A percentile compares a stretch with the other conserved stretches of the same genome.
Evolutionary conservation across 2,888 invertebrate genomes (phyloP).

Genomic region (Adineta ricciae): DNA sequence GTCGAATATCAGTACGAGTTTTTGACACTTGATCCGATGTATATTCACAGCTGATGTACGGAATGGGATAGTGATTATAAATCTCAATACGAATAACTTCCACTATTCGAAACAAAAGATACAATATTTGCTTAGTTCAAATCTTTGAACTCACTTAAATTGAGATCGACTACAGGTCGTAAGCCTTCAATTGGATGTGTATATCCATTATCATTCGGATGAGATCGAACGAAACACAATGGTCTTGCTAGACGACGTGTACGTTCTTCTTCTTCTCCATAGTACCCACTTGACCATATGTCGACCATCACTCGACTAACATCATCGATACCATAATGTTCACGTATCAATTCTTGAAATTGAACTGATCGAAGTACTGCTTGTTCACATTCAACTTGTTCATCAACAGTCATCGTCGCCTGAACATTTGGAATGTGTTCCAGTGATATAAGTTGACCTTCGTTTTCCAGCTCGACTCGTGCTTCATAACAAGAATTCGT

Average conservation of each 20-base stretch:
- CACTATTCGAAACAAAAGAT: constrained; percentile 19
- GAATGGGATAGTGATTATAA: constrained; percentile 28
- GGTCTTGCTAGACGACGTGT: neutral
- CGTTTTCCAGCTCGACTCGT: neutral
- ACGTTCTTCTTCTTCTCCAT: neutral
- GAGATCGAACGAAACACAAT: neutral
- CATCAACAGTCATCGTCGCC: neutral
- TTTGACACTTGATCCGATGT: neutral
- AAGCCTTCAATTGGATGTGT: constrained; percentile 34
- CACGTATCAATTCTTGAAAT: neutral
- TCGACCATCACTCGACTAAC: neutral
- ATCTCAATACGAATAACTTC: constrained; percentile 31
- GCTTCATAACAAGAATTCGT: neutral
- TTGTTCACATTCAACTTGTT: constrained; percentile 8
- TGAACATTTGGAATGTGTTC: constrained; percentile 13
- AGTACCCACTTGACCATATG: neutral
- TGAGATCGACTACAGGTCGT: constrained; percentile 31
- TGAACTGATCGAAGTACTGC: neutral
- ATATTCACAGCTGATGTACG: neutral
- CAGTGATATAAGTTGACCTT: neutral
- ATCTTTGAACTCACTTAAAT: neutral
- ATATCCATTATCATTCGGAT: constrained; percentile 29
- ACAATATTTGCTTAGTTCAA: no score
- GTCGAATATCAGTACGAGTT: neutral
- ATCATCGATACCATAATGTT: neutral